These are phyloP conservation scores for Platysternon megacephalum DNA, from an alignment of 2,113 vertebrate species.

Conservation along the genomic window DNA sequence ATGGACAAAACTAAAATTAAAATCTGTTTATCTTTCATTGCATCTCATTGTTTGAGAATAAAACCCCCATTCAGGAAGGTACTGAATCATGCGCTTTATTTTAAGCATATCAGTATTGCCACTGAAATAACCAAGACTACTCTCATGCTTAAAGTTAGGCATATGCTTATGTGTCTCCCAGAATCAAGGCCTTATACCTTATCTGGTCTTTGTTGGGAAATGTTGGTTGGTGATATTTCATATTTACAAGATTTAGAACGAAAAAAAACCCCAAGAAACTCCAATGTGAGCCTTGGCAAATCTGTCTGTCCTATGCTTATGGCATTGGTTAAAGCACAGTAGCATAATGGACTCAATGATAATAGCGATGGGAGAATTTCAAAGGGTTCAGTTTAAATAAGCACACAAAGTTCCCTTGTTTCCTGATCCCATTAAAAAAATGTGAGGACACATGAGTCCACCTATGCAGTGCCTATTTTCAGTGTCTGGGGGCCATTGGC, in stretches of 20 bases:
- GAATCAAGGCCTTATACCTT: neutral
- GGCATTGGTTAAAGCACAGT: neutral
- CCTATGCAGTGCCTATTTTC: neutral
- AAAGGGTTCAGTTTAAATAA: accelerated
- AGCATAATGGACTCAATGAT: neutral
- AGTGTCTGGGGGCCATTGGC: neutral
- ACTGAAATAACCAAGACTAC: neutral
- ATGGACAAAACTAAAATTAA: neutral
- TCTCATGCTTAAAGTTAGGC: neutral
- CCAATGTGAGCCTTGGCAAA: neutral
- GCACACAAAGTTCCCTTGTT: accelerated
- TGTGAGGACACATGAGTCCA: neutral
- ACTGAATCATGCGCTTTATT: neutral
- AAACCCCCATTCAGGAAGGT: neutral
- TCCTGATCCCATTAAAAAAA: neutral
- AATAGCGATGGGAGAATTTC: neutral
- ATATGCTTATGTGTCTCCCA: neutral
- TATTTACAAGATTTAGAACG: neutral
- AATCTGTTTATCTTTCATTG: neutral
- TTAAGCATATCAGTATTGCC: neutral
- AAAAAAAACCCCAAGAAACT: neutral
- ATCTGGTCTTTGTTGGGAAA: neutral
- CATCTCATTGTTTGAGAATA: neutral
- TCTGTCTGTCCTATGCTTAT: neutral
- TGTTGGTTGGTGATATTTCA: accelerated